Conservation (phyloP, 37 sponge, comb jelly and placozoan species). For the Bolinopsis microptera region DNA sequence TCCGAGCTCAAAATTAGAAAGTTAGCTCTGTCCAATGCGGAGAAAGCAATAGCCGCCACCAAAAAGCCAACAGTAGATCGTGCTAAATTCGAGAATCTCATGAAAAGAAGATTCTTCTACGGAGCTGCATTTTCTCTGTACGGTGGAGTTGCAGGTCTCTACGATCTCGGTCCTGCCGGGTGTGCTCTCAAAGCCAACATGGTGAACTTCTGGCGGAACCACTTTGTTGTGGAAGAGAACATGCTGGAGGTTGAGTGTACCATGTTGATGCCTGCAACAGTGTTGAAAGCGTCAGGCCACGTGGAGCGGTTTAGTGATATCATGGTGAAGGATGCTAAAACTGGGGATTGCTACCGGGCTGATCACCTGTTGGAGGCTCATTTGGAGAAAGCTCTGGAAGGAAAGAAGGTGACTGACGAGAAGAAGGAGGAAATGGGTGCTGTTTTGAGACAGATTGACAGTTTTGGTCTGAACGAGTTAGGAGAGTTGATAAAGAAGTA, state of each 20-base stretch:
- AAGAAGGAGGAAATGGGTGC: constrained; percentile 66
- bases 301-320: constrained; percentile 89
- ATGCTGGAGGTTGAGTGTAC: constrained; percentile 90
- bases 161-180: constrained; percentile 95
- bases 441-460: constrained; percentile 76
- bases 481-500: constrained; percentile 76
- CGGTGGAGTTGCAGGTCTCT: constrained; percentile 95
- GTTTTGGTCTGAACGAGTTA: constrained; percentile 75
- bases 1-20: constrained; percentile 52
- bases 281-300: constrained; percentile 90
- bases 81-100: constrained; percentile 76
- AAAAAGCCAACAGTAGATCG: constrained; percentile 74
- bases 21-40: neutral
- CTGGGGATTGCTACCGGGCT: constrained; percentile 93
- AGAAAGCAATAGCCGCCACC: constrained; percentile 2
- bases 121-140: constrained; percentile 86
- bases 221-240: constrained; percentile 93
- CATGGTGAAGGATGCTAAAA: constrained; percentile 92
- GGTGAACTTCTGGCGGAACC: constrained; percentile 83
- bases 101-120: constrained; percentile 90
- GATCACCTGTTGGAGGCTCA: constrained; percentile 84
- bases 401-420: neutral
- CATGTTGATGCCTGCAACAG: constrained; percentile 81
- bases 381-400: constrained; percentile 66
- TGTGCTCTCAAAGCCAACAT: constrained; percentile 93